Evolutionary conservation across 2,113 vertebrate genomes (phyloP), one percentile per base, ranked within the genome.

Genomic region (Cromileptes altivelis): DNA sequence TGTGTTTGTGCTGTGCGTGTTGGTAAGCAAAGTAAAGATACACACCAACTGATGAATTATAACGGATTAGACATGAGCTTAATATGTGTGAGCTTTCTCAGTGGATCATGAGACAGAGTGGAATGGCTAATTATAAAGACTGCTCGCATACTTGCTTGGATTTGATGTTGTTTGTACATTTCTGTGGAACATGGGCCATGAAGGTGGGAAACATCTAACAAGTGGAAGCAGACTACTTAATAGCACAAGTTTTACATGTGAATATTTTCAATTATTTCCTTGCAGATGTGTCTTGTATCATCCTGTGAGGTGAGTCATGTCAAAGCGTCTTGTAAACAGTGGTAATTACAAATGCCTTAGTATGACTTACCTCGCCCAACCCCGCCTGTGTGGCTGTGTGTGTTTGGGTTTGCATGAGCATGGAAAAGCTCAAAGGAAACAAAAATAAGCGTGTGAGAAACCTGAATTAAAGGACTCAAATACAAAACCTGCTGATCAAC

Each of bases 401-500:
- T 37, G 50, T 27, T 33, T 53, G 69, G 21, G 60, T 62, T 17
- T 58, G 56, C 49, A 63, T 65, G 33, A 71, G 21, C 1, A 6
- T 60, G 62, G 3, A 78, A 73, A 81, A 76, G 68, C 37, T 80
- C 71, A 82, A 69, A 80, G 68, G 53, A 61, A 81, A 75, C 0
- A 2, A 56, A 64, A 74, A 70, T n/a, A 81, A 75, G 12, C 15
- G 1, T 56, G 47, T 77, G 23, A 72, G 64, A 76, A 62, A 65
- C 30, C 40, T 65, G 60, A 81, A 79, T 86, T 73, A 79, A 75
- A 75, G 21, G 65, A 56, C 37, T 87, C 47, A 86, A 60, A 78
- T 63, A 79, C 62, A 73, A 79, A 30, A 76, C 11, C 56, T 80
- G 85, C 85, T 89, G 72, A 90, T 85, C 65, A 84, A 47, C 86